Base-by-base conservation (phyloP, 2,888 invertebrate species). In the Dicyrtomina minuta region DNA sequence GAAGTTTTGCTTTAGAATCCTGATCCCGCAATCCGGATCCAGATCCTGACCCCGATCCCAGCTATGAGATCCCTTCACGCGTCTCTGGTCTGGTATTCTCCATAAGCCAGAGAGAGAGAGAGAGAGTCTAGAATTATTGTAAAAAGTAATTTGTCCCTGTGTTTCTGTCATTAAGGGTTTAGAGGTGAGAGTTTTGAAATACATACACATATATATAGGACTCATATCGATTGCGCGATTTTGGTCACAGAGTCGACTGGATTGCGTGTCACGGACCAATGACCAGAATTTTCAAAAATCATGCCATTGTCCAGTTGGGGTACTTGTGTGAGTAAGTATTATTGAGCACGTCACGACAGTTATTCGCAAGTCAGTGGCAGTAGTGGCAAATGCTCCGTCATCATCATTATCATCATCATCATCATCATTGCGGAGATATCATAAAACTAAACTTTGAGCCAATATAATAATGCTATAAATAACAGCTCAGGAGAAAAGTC, bases 401-500 rank as follows among this genome's bases (percentile, higher is more conserved):
- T 64, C 53, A 53, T 53, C 62, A 62, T 49, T 22, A 41, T 64
- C 51, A 53, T 64, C 61, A 46, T 46, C 46, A 17, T 46, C 20
- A 46, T 61, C 44, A n/a, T n/a, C n/a, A n/a, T n/a, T n/a, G n/a
- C n/a, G 44, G n/a, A 61, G 61, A 22, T 61, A 44, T 61, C 61
- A 44, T 61, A 61, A 59, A 59, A 46, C 41, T 58, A 58, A 58
- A 58, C 58, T 58, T 33, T 58, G 17, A 24, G 39, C 20, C 26
- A 58, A 58, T 39, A 58, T 58, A 55, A 51, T 51, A 20, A 22
- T 20, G 17, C 33, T 33, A 33, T 33, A 33, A 33, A 33, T 17
- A 51, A 51, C 51, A 51, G 22, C 51, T 51, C 51, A 22, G 8
- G 2, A 51, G 1, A n/a, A 8, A 22, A 22, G 51, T 51, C 51